Conservation (phyloP, 2,113 vertebrate genomes). For the Siniperca chuatsi region DNA sequence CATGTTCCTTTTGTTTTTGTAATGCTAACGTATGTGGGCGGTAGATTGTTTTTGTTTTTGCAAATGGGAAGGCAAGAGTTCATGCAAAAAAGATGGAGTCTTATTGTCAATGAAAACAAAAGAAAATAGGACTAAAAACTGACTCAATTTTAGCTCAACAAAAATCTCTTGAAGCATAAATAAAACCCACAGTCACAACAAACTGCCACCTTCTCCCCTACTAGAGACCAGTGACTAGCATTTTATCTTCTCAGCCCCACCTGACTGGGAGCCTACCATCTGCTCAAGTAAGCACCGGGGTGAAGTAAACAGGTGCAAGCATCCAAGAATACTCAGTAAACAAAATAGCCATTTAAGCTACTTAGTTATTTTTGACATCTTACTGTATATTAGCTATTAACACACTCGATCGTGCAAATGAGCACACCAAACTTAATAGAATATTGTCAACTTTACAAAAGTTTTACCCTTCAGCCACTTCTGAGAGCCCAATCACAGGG, state of each 20-base stretch:
- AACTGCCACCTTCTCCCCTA: background rate
- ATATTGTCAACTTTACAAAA: background rate
- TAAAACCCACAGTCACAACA: background rate
- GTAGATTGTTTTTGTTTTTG: too few relatives aligned
- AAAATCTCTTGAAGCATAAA: background rate
- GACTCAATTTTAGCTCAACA: too few relatives aligned
- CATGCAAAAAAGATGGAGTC: too few relatives aligned
- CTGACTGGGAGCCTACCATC: constrained; percentile 2
- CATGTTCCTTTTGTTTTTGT: background rate
- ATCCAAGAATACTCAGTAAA: constrained; percentile 1
- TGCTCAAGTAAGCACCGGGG: background rate
- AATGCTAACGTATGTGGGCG: background rate
- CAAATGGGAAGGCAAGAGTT: too few relatives aligned
- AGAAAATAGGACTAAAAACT: background rate
- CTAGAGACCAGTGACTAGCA: background rate
- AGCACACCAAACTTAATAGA: background rate
- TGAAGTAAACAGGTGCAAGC: constrained; percentile 18
- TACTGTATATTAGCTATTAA: background rate
- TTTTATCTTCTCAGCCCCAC: background rate
- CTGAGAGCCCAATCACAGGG: background rate
- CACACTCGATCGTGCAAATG: background rate
- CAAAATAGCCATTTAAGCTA: background rate
- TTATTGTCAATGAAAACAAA: too few relatives aligned
- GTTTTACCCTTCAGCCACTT: background rate
- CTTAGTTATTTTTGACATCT: background rate